Conservation (phyloP, 2,888 invertebrate genomes). For the Chymomyza amoena region DNA sequence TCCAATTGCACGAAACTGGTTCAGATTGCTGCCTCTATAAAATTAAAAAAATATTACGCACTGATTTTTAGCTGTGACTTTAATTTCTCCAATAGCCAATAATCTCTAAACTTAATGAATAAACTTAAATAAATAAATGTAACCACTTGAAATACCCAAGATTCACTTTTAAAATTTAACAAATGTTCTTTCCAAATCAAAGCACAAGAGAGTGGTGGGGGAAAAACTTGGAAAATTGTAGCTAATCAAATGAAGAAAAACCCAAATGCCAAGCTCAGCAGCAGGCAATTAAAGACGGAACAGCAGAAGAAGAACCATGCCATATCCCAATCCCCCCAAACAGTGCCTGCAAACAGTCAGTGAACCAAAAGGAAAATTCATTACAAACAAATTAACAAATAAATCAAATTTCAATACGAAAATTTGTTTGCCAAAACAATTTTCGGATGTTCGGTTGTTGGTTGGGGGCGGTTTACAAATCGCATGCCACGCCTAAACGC, state of each 20-base stretch:
- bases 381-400: constrained; percentile 79
- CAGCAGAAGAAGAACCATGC: constrained; percentile 21
- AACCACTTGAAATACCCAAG: background rate
- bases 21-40: no score
- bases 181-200: constrained; percentile 51
- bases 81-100: no score
- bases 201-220: constrained; percentile 45
- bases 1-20: no score
- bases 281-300: constrained; percentile 62
- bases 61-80: no score
- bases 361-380: constrained; percentile 73
- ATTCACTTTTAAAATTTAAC: constrained; percentile 31
- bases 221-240: constrained; percentile 50
- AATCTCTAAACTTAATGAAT: background rate
- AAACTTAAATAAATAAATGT: background rate
- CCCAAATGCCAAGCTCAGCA: constrained; percentile 50
- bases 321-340: background rate
- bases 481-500: constrained; percentile 65
- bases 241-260: constrained; percentile 63
- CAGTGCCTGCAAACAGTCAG: constrained; percentile 37
- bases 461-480: constrained; percentile 29
- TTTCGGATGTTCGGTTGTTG: constrained; percentile 32
- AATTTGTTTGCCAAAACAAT: constrained; percentile 76
- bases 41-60: no score
- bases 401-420: constrained; percentile 79